Percentiles rank a stretch among this genome's conserved stretches.
Evolutionary conservation across 1,140 invertebrate genomes (phyloP).

Genomic region (Drosophila kanapiae): DNA sequence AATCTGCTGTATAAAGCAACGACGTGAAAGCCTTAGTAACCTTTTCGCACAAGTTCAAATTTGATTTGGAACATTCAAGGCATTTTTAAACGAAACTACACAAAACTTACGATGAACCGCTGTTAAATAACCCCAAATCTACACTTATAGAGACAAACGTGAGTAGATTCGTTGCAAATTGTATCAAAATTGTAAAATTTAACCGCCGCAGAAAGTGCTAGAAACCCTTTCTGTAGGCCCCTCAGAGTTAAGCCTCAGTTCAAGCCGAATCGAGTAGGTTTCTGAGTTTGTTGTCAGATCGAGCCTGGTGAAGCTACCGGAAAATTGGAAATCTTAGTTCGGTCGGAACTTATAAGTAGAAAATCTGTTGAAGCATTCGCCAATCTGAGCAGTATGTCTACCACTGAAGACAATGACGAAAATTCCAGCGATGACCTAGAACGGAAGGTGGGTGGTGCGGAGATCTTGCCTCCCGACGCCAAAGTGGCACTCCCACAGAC

Average conservation of each 20-base stretch:
- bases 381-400: slow-evolving; percentile 23
- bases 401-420: not conserved
- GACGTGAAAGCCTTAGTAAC: not conserved
- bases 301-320: not conserved
- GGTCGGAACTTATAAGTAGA: slow-evolving; percentile 3
- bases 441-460: slow-evolving; percentile 17
- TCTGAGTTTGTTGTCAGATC: slow-evolving; percentile 31
- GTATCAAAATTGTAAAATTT: slow-evolving; percentile 11
- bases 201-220: not conserved
- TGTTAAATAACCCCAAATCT: not conserved
- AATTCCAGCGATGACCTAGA: not conserved
- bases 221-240: not conserved
- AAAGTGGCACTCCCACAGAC: not conserved
- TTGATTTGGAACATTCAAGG: slow-evolving; percentile 2
- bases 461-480: not conserved
- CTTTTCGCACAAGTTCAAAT: slow-evolving; percentile 5
- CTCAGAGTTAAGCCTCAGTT: not conserved
- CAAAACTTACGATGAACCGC: not conserved
- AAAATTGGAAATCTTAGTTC: not conserved
- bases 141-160: not conserved
- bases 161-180: not conserved
- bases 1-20: too few species aligned
- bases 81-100: not conserved
- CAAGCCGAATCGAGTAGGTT: slow-evolving; percentile 3
- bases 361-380: not conserved